Evolutionary conservation across 2,113 vertebrate species (phyloP).

Genomic region (Neopipo cinnamomea): DNA sequence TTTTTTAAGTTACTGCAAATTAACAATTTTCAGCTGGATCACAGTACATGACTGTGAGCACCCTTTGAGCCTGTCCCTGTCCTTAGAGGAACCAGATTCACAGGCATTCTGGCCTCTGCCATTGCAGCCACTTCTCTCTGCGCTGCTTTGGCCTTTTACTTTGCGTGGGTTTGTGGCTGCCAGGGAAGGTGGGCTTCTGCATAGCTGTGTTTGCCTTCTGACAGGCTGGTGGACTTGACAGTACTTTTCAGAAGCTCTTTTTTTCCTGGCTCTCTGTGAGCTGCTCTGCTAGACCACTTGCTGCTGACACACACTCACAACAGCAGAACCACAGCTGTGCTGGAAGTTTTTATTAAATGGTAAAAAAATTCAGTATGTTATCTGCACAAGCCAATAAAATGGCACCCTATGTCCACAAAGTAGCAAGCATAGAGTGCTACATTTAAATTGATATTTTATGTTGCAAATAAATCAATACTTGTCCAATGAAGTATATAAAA

Average conservation of each 20-base stretch:
- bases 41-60: not conserved
- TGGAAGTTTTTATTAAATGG: not conserved
- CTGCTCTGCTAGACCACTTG: not conserved
- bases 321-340: not conserved
- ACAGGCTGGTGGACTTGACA: not conserved
- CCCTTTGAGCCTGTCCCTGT: not conserved
- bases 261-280: not conserved
- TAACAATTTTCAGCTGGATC: not conserved
- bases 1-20: not conserved
- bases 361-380: not conserved
- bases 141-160: not conserved
- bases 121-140: not conserved
- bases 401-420: conserved; percentile 9
- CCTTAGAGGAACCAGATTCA: not conserved
- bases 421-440: not conserved
- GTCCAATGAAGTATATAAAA: conserved; percentile 17
- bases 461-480: conserved; percentile 42
- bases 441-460: conserved; percentile 29
- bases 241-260: not conserved
- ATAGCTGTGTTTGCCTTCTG: not conserved
- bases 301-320: not conserved
- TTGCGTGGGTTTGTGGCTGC: not conserved
- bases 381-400: conserved; percentile 11
- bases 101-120: not conserved
- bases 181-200: not conserved